Conservation (phyloP, 2,797 vertebrate genomes). For the Sciurus vulgaris region DNA sequence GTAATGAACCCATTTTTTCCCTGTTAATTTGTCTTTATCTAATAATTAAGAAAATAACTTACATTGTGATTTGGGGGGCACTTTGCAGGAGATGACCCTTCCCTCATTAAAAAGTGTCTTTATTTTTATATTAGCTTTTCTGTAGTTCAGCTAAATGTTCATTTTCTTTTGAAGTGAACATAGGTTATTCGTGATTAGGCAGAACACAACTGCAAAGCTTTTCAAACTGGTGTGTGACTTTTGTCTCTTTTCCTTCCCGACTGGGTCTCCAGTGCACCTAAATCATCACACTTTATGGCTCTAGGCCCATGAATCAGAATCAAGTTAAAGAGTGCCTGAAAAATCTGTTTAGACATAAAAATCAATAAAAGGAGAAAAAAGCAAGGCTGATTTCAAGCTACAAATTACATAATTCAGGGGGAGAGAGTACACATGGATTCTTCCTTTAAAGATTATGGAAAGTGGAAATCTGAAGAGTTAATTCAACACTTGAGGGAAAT, state of each 20-base stretch:
- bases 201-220: not conserved
- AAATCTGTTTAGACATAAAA: constrained; percentile 71
- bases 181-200: not conserved
- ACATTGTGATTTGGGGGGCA: not conserved
- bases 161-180: not conserved
- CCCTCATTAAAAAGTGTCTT: not conserved
- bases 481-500: not conserved
- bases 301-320: constrained; percentile 31
- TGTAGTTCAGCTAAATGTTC: not conserved
- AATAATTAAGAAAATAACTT: not conserved
- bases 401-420: constrained; percentile 8
- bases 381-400: constrained; percentile 34
- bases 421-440: constrained; percentile 17
- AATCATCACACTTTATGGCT: not conserved
- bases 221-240: not conserved
- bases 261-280: not conserved
- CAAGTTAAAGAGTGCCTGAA: constrained; percentile 53
- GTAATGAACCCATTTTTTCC: not conserved
- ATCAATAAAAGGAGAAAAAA: constrained; percentile 49
- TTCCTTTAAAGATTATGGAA: constrained; percentile 24
- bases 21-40: not conserved
- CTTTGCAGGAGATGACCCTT: not conserved
- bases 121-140: not conserved
- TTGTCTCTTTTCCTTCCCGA: not conserved
- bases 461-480: constrained; percentile 65